Conservation (phyloP, 2,888 invertebrate species). For the Mystacides longicornis region DNA sequence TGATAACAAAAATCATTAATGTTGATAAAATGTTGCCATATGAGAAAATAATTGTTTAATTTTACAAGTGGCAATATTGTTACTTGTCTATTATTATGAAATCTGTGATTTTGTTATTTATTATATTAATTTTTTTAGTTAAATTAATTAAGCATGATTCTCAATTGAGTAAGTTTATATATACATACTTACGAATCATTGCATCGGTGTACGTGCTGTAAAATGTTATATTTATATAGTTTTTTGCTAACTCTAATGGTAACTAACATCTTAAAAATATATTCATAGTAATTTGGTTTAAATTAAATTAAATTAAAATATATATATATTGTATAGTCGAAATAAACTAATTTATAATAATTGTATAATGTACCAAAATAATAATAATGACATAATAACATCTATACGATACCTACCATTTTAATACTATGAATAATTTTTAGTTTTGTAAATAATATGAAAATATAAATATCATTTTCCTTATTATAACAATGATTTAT, state of each 20-base stretch:
- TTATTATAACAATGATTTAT: no score
- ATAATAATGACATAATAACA: background rate
- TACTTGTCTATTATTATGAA: background rate
- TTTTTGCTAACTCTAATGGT: conserved; percentile 2
- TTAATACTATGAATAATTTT: conserved; percentile 7
- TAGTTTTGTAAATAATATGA: conserved; percentile 10
- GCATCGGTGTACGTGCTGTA: background rate
- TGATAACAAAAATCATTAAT: no score
- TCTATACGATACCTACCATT: background rate
- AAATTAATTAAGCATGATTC: background rate
- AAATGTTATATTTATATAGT: conserved; percentile 2
- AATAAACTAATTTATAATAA: background rate
- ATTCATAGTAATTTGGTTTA: background rate
- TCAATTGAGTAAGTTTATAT: no score
- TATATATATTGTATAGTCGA: background rate
- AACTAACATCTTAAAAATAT: background rate
- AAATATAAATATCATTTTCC: conserved; percentile 17
- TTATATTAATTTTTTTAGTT: background rate
- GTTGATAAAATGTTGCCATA: no score
- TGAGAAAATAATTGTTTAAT: conserved; percentile 9
- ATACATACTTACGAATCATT: background rate
- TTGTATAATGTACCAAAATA: background rate
- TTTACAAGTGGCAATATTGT: conserved; percentile 5
- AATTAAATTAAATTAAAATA: background rate
- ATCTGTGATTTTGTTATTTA: conserved; percentile 2